Evolutionary conservation across 2,797 vertebrate species (phyloP), one percentile per base, ranked within the genome.

Genomic region (Holocentrus rufus): DNA sequence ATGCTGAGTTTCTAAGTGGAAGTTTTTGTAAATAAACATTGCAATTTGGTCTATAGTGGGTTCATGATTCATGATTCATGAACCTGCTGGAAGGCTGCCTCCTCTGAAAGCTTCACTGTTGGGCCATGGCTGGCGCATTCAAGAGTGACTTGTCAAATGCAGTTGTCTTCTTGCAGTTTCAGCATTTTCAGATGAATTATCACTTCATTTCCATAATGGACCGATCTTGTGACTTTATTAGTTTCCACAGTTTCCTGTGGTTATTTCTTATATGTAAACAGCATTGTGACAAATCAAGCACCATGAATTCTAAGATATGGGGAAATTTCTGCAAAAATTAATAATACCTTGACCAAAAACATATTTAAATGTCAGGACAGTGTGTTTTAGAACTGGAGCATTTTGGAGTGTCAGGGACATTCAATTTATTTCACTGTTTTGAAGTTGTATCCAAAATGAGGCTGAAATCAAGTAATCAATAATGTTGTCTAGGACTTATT

Each of bases 71-170:
- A 42, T 77, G 77, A 84, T 72, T 88, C 79, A 69, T 64, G 76
- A 73, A 78, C 73, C 39, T 65, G 60, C 66, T 72, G 67, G 59
- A 62, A 63, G 13, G 42, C 63, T 79, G 81, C 74, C 69, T 15
- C 49, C 66, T 59, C 70, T 76, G 62, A 47, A 63, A 76, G 71
- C 66, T 66, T 56, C 39, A 55, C 22, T 34, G 30, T 72, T 59
- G 13, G 25, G n/a, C 59, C 25, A 39, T 30, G 1, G 22, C 44
- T 57, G 56, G 7, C 58, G 56, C 60, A 17, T 15, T 34, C 60
- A 60, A 44, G 20, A 7, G 2, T 59, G 27, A 11, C 39, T 30
- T 7, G 50, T 4, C 44, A 42, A 18, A 53, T 7, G 18, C 2
- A 14, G 7, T 3, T 1, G 8, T 20, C 30, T 15, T 44, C 20